phyloP scores from a whole-genome alignment of 2,888 invertebrate species.

The Panorpa germanica region DNA sequence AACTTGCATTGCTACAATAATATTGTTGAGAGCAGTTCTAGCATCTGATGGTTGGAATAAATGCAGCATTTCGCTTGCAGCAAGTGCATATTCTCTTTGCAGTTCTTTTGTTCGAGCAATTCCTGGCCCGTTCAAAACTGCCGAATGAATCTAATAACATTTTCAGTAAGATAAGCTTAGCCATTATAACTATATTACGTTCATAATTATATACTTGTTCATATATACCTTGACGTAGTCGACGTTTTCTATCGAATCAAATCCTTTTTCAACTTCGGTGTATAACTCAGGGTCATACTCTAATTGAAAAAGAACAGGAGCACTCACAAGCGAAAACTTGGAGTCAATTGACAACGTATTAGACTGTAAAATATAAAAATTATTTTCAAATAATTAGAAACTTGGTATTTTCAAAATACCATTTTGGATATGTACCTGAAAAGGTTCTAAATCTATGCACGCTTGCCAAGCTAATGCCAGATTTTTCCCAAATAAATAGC shows the following conservation, averaged over 20 bases:
- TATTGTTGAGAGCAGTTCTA: conserved; percentile 66
- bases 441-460: conserved; percentile 53
- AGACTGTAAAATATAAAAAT: conserved; percentile 18
- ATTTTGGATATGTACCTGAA: conserved; percentile 24
- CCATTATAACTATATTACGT: conserved; percentile 1
- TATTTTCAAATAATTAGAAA: conserved; percentile 2
- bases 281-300: conserved; percentile 52
- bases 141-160: conserved; percentile 36
- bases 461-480: conserved; percentile 84
- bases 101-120: conserved; percentile 52
- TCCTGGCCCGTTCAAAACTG: conserved; percentile 47
- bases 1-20: conserved; percentile 70
- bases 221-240: conserved; percentile 20
- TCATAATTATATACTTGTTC: conserved; percentile 6
- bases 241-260: conserved; percentile 22
- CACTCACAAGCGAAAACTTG: conserved; percentile 50
- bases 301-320: conserved; percentile 68
- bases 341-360: too few species aligned
- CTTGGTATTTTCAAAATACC: conserved; percentile 19
- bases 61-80: conserved; percentile 54
- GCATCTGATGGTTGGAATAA: conserved; percentile 68
- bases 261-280: conserved; percentile 23
- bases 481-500: conserved; percentile 79
- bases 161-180: conserved; percentile 13
- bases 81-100: conserved; percentile 53